Conservation (phyloP, 2,113 vertebrate genomes). For the Coreoperca whiteheadi region DNA sequence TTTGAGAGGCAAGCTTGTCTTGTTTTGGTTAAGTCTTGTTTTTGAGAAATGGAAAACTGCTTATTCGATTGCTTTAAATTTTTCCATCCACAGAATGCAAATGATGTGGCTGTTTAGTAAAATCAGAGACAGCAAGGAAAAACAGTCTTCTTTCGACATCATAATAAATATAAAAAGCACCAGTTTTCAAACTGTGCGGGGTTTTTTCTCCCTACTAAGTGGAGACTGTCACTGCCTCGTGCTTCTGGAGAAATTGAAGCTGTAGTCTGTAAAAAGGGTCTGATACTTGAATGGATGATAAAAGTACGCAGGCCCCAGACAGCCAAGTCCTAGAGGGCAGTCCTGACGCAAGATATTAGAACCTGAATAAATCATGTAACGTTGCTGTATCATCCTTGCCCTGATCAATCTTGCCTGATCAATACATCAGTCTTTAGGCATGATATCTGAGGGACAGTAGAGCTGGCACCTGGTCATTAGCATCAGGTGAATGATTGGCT, state of each 20-base stretch:
- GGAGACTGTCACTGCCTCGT: constrained; percentile 30
- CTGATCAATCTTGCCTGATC: constrained; percentile 82
- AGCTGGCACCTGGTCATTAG: constrained; percentile 75
- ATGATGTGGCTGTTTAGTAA: constrained; percentile 24
- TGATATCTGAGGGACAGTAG: constrained; percentile 74
- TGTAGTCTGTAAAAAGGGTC: constrained; percentile 48
- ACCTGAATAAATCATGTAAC: constrained; percentile 83
- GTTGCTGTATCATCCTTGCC: constrained; percentile 82
- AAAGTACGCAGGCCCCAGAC: constrained; percentile 57
- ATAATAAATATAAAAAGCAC: constrained; percentile 38
- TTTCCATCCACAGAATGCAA: constrained; percentile 48
- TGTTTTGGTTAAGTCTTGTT: constrained; percentile 50
- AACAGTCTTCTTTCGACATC: neutral
- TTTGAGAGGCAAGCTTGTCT: constrained; percentile 53
- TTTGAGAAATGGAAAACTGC: constrained; percentile 54
- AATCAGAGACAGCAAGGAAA: constrained; percentile 15
- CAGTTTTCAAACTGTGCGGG: constrained; percentile 5
- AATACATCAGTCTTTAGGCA: constrained; percentile 81
- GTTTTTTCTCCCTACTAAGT: constrained; percentile 39
- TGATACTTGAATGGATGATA: constrained; percentile 69
- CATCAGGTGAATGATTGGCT: constrained; percentile 77
- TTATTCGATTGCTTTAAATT: constrained; percentile 37
- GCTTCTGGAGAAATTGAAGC: constrained; percentile 41
- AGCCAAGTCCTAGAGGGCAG: constrained; percentile 56
- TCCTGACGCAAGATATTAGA: constrained; percentile 77